A percentile compares a stretch with the other conserved stretches of the same genome.
Conservation (phyloP, 1,140 invertebrate genomes). For the Drosophila subobscura region DNA sequence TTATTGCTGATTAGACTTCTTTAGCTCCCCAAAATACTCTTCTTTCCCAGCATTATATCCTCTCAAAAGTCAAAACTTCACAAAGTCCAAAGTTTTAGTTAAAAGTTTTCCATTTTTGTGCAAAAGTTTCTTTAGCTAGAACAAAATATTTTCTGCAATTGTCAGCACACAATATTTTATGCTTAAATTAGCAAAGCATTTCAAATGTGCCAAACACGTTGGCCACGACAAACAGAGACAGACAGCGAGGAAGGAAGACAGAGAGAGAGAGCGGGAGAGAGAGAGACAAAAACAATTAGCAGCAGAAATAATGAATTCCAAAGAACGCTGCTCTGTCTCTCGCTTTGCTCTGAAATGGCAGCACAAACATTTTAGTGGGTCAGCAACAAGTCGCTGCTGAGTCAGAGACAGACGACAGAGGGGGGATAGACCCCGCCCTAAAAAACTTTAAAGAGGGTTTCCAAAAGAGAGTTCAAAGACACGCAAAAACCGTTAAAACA, state of each 20-base stretch:
- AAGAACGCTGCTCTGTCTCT: not conserved
- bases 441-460: slow-evolving; percentile 1
- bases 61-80: slow-evolving; percentile 15
- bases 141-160: slow-evolving; percentile 12
- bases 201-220: slow-evolving; percentile 41
- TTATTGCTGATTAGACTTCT: no score
- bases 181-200: slow-evolving; percentile 48
- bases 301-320: slow-evolving; percentile 5
- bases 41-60: no score
- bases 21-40: no score
- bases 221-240: not conserved
- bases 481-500: slow-evolving; percentile 43
- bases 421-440: not conserved
- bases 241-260: no score
- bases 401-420: slow-evolving; percentile 34
- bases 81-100: slow-evolving; percentile 15
- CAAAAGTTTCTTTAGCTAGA: slow-evolving; percentile 16
- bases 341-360: not conserved
- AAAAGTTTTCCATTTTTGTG: slow-evolving; percentile 10
- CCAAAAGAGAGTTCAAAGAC: slow-evolving; percentile 54
- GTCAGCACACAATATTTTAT: slow-evolving; percentile 44
- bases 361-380: slow-evolving; percentile 36
- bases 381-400: slow-evolving; percentile 15
- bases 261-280: no score
- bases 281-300: slow-evolving; percentile 23